Conservation (phyloP, 2,113 vertebrate species). For the Cavia aperea region DNA sequence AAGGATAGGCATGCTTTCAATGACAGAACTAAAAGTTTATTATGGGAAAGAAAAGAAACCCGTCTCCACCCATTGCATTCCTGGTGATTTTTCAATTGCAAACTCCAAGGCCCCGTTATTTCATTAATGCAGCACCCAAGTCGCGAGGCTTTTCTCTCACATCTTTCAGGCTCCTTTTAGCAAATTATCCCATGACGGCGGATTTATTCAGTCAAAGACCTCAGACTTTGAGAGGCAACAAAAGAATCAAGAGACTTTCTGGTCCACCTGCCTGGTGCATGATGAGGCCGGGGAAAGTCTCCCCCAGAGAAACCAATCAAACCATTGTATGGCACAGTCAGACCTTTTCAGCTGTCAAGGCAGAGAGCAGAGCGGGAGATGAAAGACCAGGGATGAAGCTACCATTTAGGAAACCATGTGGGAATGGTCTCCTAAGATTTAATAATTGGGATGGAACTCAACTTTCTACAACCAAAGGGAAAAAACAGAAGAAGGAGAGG, state of each 20-base stretch:
- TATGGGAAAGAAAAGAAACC: conserved; percentile 73
- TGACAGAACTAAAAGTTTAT: conserved; percentile 71
- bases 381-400: conserved; percentile 94
- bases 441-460: conserved; percentile 91
- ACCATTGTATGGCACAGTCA: conserved; percentile 97
- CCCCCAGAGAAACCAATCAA: conserved; percentile 98
- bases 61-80: conserved; percentile 82
- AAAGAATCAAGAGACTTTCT: conserved; percentile 99
- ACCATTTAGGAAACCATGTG: conserved; percentile 96
- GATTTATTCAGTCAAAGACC: conserved; percentile 94
- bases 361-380: conserved; percentile 91
- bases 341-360: conserved; percentile 99
- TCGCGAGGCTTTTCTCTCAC: conserved; percentile 81
- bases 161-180: conserved; percentile 87
- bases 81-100: conserved; percentile 86
- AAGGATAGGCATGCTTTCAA: conserved; percentile 46
- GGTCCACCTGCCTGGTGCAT: conserved; percentile 98
- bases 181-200: conserved; percentile 97
- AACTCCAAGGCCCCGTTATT: conserved; percentile 83
- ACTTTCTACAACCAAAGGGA: conserved; percentile 80
- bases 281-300: conserved; percentile 92
- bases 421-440: conserved; percentile 92
- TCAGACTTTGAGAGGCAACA: conserved; percentile 91
- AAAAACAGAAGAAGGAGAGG: neutral
- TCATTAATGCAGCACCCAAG: conserved; percentile 88